Evolutionary conservation across 2,113 vertebrate species (phyloP).

Genomic region (Corythoichthys haematopterus): DNA sequence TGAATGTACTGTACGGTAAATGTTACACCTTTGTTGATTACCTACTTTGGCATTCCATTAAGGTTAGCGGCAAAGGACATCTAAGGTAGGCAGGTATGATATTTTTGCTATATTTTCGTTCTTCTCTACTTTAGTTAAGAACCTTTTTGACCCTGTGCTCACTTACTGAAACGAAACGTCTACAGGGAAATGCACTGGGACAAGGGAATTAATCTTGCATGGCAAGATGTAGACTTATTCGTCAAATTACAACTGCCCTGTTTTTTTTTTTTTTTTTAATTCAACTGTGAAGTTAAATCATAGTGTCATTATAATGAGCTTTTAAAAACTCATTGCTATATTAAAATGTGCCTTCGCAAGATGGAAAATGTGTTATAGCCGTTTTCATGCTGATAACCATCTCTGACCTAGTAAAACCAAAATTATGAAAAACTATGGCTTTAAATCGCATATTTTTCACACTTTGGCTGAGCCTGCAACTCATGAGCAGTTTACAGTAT

Average conservation of each 20-base stretch:
- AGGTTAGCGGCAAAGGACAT: conserved; percentile 15
- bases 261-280: conserved; percentile 57
- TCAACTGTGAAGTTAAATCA: conserved; percentile 60
- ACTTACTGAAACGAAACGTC: conserved; percentile 63
- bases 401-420: conserved; percentile 42
- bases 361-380: conserved; percentile 62
- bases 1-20: not conserved
- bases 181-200: conserved; percentile 64
- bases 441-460: no score
- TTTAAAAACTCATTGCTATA: conserved; percentile 31
- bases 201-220: conserved; percentile 73
- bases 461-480: no score
- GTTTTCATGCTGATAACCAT: conserved; percentile 50
- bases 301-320: conserved; percentile 72
- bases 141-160: conserved; percentile 61
- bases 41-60: conserved; percentile 27
- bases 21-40: conserved; percentile 16
- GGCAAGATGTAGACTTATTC: conserved; percentile 66
- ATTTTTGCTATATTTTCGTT: conserved; percentile 8
- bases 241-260: conserved; percentile 73
- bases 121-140: conserved; percentile 25
- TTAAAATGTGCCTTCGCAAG: conserved; percentile 45
- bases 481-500: no score
- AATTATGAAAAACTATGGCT: no score
- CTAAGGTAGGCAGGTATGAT: conserved; percentile 15